Evolutionary conservation across 2,797 vertebrate genomes (phyloP), one percentile per base, ranked within the genome.

Genomic region (Ambastaia sidthimunki): DNA sequence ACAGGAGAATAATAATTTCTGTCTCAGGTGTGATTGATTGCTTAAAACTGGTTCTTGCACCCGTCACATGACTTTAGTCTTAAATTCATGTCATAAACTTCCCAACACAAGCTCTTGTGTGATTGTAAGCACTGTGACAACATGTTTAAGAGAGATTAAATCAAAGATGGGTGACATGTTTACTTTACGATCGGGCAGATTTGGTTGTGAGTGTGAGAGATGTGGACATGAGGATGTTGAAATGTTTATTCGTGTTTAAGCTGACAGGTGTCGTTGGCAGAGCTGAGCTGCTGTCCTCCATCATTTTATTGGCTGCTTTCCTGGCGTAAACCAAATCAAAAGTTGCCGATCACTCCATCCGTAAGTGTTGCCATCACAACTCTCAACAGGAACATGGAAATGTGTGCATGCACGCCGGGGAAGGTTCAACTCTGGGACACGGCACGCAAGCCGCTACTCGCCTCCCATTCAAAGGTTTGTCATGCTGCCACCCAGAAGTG

Each of bases 261-360:
- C 96, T 99, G 79, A 98, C 98, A 55, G 98, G 98, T 78, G 97
- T 99, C 47, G 98, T 99, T 50, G 98, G 98, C 82, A 94, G 98
- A 94, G 98, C 98, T 80, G 98, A 99, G 85, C 96, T 99, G 73
- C 91, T 99, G 16, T 99, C 98, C 19, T 99, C 98, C n/a, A 96
- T 99, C 81, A 99, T 99, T 87, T 95, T 99, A 50, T 86, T 99
- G 86, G 96, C 96, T 90, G 97, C 98, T 13, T 99, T 99, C 91
- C 89, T 99, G 82, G 95, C 96, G 0, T 99, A 99, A 80, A 99
- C 98, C 3, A 98, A 95, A 88, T 99, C 98, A 74, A 98, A 98
- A 86, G 93, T 96, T 7, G 83, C 93, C 0, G 93, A 98, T 87
- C 95, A 96, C 88, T 96, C 95, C 10, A 98, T 99, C 73, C 96